Evolutionary conservation across 2,113 vertebrate species (phyloP).

Genomic region (Turnix velox): DNA sequence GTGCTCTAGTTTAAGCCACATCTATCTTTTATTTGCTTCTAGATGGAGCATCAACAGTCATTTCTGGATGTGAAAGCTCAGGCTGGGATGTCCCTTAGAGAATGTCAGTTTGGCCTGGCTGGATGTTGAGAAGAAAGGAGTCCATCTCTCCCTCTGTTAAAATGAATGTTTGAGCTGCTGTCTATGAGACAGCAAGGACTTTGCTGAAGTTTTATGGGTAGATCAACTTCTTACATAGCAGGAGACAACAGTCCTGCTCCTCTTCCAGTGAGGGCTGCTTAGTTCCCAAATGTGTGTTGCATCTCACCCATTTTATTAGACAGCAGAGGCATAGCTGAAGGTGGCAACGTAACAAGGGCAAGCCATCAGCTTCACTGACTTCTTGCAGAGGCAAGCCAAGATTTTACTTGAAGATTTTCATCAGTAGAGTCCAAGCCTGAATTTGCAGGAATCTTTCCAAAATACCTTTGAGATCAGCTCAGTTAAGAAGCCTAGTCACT

Average conservation of each 20-base stretch:
- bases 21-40: background rate
- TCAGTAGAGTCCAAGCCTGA: background rate
- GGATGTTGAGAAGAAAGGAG: background rate
- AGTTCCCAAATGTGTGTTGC: accelerated
- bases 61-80: background rate
- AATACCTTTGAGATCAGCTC: background rate
- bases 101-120: background rate
- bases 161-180: background rate
- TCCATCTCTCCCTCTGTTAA: background rate
- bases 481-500: background rate
- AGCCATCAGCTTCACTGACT: background rate
- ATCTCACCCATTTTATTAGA: background rate
- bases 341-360: accelerated
- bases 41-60: background rate
- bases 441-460: background rate
- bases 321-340: background rate
- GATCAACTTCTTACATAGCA: background rate
- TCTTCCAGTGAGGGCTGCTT: background rate
- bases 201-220: background rate
- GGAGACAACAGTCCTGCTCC: background rate
- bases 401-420: background rate
- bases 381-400: background rate
- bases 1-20: too few species aligned
- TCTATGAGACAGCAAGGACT: background rate
- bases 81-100: background rate